phyloP scores from a whole-genome alignment of 1,140 invertebrate genomes.

The Papilio machaon region DNA sequence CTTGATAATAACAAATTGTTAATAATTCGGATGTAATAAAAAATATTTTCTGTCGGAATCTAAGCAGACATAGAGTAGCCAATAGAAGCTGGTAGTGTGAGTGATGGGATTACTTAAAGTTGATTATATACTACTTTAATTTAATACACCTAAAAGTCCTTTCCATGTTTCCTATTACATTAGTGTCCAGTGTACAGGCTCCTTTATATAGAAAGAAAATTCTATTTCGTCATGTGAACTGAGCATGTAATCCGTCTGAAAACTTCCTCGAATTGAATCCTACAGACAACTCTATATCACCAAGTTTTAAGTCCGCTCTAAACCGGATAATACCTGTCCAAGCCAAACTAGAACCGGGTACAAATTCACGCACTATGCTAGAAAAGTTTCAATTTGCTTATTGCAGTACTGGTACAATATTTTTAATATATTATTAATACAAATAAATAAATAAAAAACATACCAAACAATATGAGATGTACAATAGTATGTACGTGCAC shows the following conservation, averaged over 20 bases:
- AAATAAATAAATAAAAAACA: no score
- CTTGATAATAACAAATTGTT: no score
- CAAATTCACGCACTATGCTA: slow-evolving; percentile 29
- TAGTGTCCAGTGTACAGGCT: not conserved
- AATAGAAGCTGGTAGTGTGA: no score
- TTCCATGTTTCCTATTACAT: not conserved
- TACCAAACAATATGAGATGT: no score
- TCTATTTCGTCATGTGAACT: slow-evolving; percentile 13
- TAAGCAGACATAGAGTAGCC: no score
- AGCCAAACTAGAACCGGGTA: slow-evolving; percentile 22
- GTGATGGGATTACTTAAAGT: not conserved
- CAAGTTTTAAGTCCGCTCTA: slow-evolving; percentile 33
- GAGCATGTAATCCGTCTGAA: slow-evolving; percentile 31
- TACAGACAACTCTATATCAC: not conserved
- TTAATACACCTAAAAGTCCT: not conserved
- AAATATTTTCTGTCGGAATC: no score
- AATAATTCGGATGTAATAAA: no score
- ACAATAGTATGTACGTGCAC: no score
- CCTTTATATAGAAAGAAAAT: slow-evolving; percentile 3
- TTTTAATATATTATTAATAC: no score
- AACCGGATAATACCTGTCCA: slow-evolving; percentile 36
- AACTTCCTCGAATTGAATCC: slow-evolving; percentile 26
- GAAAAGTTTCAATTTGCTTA: not conserved
- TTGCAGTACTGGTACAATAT: not conserved
- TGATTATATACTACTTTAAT: not conserved